A percentile compares a stretch with the other conserved stretches of the same genome.
Evolutionary conservation across 2,797 vertebrate species (phyloP).

Genomic region (Champsocephalus gunnari): DNA sequence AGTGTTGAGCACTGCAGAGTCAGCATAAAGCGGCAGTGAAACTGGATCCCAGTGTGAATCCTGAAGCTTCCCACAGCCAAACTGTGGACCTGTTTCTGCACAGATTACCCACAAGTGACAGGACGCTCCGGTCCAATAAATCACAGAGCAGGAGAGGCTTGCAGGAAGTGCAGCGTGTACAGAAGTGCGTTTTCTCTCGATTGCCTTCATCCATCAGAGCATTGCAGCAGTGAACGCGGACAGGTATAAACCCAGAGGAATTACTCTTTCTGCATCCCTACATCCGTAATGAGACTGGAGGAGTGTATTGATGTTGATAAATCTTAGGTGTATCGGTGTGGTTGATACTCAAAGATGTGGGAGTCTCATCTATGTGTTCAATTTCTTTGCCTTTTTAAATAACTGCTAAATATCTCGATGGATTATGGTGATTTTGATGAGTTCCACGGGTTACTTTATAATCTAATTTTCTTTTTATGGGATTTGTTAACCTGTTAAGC

Average conservation of each 20-base stretch:
- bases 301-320: not conserved
- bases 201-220: constrained; percentile 65
- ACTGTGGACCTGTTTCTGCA: constrained; percentile 11
- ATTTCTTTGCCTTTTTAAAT: too few relatives aligned
- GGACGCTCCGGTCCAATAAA: constrained; percentile 60
- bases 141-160: constrained; percentile 53
- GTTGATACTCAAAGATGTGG: not conserved
- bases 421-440: too few relatives aligned
- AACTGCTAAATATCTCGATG: too few relatives aligned
- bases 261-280: constrained; percentile 13
- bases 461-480: not conserved
- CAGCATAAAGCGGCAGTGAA: constrained; percentile 37
- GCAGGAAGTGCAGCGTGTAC: constrained; percentile 43
- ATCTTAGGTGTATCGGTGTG: not conserved
- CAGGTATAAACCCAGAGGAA: constrained; percentile 16
- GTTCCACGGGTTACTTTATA: too few relatives aligned
- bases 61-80: constrained; percentile 7
- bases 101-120: constrained; percentile 29
- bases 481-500: not conserved
- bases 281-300: constrained; percentile 2
- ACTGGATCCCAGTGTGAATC: constrained; percentile 31
- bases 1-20: constrained; percentile 10
- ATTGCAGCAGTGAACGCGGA: constrained; percentile 1
- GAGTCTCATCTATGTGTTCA: not conserved
- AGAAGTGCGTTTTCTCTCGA: constrained; percentile 55